Conservation (phyloP, 2,888 invertebrate species). For the Timema podura region DNA sequence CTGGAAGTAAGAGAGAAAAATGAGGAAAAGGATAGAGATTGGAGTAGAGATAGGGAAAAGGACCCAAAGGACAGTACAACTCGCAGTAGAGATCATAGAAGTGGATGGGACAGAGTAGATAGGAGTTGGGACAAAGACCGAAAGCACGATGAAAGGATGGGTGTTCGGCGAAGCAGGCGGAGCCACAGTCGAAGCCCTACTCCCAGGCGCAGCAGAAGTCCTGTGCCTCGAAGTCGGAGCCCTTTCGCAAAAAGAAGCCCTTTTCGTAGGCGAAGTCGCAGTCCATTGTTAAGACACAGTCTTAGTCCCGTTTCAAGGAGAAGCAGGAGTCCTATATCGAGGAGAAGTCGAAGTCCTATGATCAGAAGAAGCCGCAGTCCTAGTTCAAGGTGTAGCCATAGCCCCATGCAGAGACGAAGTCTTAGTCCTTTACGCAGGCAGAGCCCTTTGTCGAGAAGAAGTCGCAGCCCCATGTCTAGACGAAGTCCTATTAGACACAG, state of each 20-base stretch:
- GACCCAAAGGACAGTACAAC: slow-evolving; percentile 17
- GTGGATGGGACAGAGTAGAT: slow-evolving; percentile 17
- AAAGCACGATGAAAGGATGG: not conserved
- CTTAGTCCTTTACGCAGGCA: not conserved
- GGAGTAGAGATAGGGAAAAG: slow-evolving; percentile 14
- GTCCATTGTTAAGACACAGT: not conserved
- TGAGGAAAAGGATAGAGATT: slow-evolving; percentile 15
- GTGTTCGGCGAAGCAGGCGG: not conserved
- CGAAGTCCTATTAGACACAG: slow-evolving; percentile 13
- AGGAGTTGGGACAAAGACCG: slow-evolving; percentile 18
- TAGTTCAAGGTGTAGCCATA: not conserved
- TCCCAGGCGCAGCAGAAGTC: slow-evolving; percentile 5
- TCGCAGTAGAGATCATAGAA: slow-evolving; percentile 14
- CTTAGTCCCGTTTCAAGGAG: slow-evolving; percentile 6
- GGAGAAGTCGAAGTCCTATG: not conserved
- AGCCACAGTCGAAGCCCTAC: slow-evolving; percentile 9
- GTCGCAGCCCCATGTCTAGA: slow-evolving; percentile 2
- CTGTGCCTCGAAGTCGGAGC: not conserved
- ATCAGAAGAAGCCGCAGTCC: slow-evolving; percentile 14
- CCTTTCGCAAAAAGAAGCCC: not conserved
- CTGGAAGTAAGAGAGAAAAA: slow-evolving; percentile 3
- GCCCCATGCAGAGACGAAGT: slow-evolving; percentile 10
- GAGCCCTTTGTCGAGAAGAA: slow-evolving; percentile 2
- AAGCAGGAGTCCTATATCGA: not conserved
- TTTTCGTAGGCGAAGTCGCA: slow-evolving; percentile 1